Conservation (phyloP, 1,140 invertebrate species). For the Hetaerina americana region DNA sequence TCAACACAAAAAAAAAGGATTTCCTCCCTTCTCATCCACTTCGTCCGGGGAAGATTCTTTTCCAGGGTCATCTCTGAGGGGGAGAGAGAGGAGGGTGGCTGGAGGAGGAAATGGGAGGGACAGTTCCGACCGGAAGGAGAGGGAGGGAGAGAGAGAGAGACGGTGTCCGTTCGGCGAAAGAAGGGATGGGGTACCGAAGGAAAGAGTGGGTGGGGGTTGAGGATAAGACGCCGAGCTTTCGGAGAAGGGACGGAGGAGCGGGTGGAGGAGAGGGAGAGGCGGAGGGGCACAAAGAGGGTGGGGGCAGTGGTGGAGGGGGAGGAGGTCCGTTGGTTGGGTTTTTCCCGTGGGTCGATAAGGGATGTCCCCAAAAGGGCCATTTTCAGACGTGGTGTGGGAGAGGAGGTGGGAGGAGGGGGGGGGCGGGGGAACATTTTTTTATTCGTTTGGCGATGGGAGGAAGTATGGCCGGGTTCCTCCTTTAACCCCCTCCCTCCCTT, state of each 20-base stretch:
- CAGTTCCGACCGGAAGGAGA: neutral
- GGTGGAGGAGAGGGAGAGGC: neutral
- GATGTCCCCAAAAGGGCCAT: neutral
- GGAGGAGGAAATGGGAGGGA: conserved; percentile 9
- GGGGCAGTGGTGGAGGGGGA: neutral
- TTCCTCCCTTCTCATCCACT: too few species aligned
- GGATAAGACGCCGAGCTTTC: too few species aligned
- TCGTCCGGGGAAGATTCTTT: too few species aligned
- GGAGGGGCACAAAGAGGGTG: neutral
- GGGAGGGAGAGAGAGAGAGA: too few species aligned
- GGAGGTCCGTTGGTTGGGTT: neutral
- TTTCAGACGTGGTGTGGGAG: neutral
- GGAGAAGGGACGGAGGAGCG: neutral
- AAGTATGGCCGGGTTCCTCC: neutral
- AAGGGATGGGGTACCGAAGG: neutral
- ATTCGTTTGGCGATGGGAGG: neutral
- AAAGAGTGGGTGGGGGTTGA: too few species aligned
- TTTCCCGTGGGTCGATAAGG: neutral
- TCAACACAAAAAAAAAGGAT: too few species aligned
- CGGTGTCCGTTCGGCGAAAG: neutral
- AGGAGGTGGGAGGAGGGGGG: neutral
- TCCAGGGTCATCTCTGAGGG: too few species aligned
- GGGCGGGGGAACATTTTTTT: neutral
- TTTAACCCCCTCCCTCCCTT: too few species aligned
- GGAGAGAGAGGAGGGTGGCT: too few species aligned